Percentiles rank a stretch among this genome's conserved stretches.
These are phyloP conservation scores for Seriola quinqueradiata DNA, from an alignment of 2,113 vertebrate species.

Conservation along the genomic window DNA sequence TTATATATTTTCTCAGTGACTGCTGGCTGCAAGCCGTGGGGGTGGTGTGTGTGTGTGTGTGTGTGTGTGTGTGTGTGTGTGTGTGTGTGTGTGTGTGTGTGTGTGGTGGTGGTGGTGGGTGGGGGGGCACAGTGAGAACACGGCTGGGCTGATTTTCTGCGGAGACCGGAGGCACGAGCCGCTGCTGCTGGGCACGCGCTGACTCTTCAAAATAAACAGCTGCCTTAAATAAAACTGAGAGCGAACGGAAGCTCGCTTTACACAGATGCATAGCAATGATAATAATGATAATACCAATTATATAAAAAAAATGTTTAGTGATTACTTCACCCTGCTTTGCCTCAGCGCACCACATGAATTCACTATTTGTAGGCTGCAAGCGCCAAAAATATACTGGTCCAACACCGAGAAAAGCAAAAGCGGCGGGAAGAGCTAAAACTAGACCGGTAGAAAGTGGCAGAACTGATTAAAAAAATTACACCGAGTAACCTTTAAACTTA, in stretches of 20 bases:
- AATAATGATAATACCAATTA: background rate
- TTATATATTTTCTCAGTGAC: slow-evolving; percentile 39
- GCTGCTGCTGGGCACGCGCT: slow-evolving; percentile 71
- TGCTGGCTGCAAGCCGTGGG: slow-evolving; percentile 17
- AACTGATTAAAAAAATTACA: background rate
- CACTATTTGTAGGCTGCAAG: background rate
- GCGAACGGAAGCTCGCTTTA: slow-evolving; percentile 15
- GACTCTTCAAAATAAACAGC: slow-evolving; percentile 74
- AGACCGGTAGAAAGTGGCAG: slow-evolving; percentile 44
- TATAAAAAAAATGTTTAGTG: background rate
- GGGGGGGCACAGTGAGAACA: slow-evolving; percentile 19
- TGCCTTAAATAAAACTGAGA: slow-evolving; percentile 60
- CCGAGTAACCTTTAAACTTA: slow-evolving; percentile 38
- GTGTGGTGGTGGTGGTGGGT: background rate
- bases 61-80: slow-evolving; percentile 9
- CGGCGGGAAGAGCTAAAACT: slow-evolving; percentile 45
- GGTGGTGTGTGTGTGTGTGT: slow-evolving; percentile 7
- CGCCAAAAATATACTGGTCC: background rate
- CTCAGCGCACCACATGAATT: background rate
- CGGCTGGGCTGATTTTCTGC: slow-evolving; percentile 51
- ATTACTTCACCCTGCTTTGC: slow-evolving; percentile 10
- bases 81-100: slow-evolving; percentile 14
- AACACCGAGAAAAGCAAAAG: slow-evolving; percentile 8
- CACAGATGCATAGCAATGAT: background rate
- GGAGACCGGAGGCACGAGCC: slow-evolving; percentile 71